A percentile compares a stretch with the other conserved stretches of the same genome.
Conservation (phyloP, 2,113 vertebrate genomes). For the Hemicordylus capensis region DNA sequence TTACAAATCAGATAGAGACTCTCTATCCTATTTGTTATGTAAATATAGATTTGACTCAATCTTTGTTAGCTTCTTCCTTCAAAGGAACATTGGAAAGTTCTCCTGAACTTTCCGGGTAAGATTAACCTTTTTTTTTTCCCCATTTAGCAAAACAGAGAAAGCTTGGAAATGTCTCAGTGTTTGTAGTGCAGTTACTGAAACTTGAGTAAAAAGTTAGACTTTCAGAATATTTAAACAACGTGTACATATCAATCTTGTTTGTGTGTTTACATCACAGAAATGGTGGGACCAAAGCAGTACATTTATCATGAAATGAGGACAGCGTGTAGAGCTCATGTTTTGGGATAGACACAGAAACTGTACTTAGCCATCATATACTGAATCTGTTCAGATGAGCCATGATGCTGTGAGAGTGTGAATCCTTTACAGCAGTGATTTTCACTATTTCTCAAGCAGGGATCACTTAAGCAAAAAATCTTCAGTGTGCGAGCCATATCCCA, state of each 20-base stretch:
- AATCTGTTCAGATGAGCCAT: not conserved
- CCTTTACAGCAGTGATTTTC: too few species aligned
- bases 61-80: slow-evolving; percentile 12
- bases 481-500: too few species aligned
- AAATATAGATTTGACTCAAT: not conserved
- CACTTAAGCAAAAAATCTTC: too few species aligned
- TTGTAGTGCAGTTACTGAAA: slow-evolving; percentile 10
- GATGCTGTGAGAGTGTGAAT: not conserved
- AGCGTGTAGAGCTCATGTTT: not conserved
- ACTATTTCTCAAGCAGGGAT: too few species aligned
- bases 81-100: slow-evolving; percentile 15
- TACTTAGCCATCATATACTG: too few species aligned
- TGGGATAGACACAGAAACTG: not conserved
- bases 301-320: not conserved
- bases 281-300: not conserved
- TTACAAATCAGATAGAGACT: not conserved
- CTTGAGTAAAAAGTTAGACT: not conserved
- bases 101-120: slow-evolving; percentile 11
- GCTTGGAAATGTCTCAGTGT: not conserved
- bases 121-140: not conserved
- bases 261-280: not conserved
- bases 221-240: slow-evolving; percentile 18
- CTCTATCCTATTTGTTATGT: not conserved
- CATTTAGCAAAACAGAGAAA: slow-evolving; percentile 2
- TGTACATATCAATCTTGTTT: not conserved